Base-by-base conservation (phyloP, 2,888 invertebrate species). In the Criorhina ranunculi region DNA sequence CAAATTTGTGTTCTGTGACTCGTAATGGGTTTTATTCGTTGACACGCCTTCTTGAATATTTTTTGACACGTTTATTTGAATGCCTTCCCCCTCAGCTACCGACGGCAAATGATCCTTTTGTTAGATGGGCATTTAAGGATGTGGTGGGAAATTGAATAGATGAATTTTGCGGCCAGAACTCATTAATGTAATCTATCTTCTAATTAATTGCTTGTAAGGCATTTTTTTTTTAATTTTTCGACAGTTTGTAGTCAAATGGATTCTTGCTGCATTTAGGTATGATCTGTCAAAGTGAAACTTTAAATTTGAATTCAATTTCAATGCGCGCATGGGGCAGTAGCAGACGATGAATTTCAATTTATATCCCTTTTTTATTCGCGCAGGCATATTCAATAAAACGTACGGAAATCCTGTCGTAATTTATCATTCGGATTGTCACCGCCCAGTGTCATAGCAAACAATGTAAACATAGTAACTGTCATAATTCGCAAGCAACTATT, bases 11-110 rank as follows among this genome's bases (percentile, higher is more conserved):
- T 80, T 85, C 76, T 66, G 24, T 24, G 57, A 66, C 64, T 85
- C 75, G 80, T 80, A 85, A 85, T 85, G 80, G 85, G 80, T 85
- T 85, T 85, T 79, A 76, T 85, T 85, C 53, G 46, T 40, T 44
- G 85, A 85, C 85, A 85, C 85, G 85, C 85, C 85, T 85, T 80
- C 76, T 85, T 70, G 85, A 80, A 85, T 80, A 79, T 64, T 76
- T n/a, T 80, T 76, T 76, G 85, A 85, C 85, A 80, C 85, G 85
- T 85, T 80, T 53, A 80, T 75, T 70, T 70, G 85, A 85, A 80
- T 85, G 70, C 33, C 69, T 75, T 85, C 57, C 83, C 75, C 67
- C 24, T 67, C n/a, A n/a, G 49, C 64, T 46, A 9, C 55, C 67
- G 77, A 24, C 77, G 78, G 70, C 80, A 64, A 46, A 85, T 69